Evolutionary conservation across 2,888 invertebrate genomes (phyloP).

Genomic region (Lycia hirtaria): DNA sequence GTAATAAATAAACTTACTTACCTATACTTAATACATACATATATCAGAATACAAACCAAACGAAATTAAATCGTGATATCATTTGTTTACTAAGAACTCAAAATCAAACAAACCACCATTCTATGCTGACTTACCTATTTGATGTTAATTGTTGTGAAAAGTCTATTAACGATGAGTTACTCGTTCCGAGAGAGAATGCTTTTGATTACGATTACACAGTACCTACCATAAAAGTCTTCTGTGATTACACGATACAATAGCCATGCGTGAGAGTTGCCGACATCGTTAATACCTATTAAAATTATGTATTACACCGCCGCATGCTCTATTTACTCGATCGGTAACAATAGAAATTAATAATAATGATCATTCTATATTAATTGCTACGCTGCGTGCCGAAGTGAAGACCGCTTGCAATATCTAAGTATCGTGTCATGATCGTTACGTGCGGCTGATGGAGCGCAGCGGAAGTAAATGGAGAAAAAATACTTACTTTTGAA

Average conservation of each 20-base stretch:
- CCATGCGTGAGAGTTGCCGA: conserved; percentile 74
- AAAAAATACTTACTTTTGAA: conserved; percentile 52
- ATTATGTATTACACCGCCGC: conserved; percentile 73
- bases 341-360: conserved; percentile 81
- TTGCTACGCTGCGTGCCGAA: conserved; percentile 67
- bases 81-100: conserved; percentile 38
- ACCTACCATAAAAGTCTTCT: no score
- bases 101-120: conserved; percentile 28
- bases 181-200: conserved; percentile 70
- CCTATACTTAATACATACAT: conserved; percentile 41
- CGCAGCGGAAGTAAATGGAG: conserved; percentile 62
- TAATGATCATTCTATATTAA: conserved; percentile 77
- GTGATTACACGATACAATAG: conserved; percentile 74
- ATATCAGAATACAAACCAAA: conserved; percentile 23
- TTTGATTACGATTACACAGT: conserved; percentile 76
- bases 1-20: no score
- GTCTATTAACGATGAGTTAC: conserved; percentile 61
- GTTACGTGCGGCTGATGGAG: conserved; percentile 62
- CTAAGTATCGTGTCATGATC: conserved; percentile 59
- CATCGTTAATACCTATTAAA: conserved; percentile 71
- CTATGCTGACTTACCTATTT: conserved; percentile 37
- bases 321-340: conserved; percentile 77
- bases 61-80: conserved; percentile 16
- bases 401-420: conserved; percentile 61
- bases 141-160: conserved; percentile 66